These are phyloP conservation scores for Troides oblongomaculatus DNA, from an alignment of 2,888 invertebrate genomes.

Conservation along the genomic window DNA sequence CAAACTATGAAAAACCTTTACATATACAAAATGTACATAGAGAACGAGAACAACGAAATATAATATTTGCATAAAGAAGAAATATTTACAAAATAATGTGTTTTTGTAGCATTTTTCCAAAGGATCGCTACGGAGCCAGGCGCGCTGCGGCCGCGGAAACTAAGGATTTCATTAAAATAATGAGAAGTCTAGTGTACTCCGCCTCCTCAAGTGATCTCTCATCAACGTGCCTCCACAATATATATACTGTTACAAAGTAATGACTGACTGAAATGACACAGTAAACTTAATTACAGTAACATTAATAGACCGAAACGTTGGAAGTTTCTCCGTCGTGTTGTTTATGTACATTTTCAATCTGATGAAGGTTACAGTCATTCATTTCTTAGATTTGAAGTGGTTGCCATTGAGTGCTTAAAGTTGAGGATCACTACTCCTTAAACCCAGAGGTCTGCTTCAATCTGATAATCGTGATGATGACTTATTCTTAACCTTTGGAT, in stretches of 20 bases:
- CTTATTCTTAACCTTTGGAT: too few relatives aligned
- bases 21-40: too few relatives aligned
- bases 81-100: slow-evolving; percentile 12
- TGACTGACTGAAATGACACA: not conserved
- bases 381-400: too few relatives aligned
- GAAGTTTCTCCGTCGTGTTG: too few relatives aligned
- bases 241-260: not conserved
- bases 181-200: slow-evolving; percentile 41
- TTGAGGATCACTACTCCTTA: too few relatives aligned
- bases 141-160: slow-evolving; percentile 8
- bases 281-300: not conserved
- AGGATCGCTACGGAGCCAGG: slow-evolving; percentile 4
- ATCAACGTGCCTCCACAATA: not conserved
- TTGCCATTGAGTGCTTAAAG: too few relatives aligned
- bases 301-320: too few relatives aligned
- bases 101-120: slow-evolving; percentile 3
- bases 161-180: slow-evolving; percentile 48
- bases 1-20: too few relatives aligned
- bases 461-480: too few relatives aligned
- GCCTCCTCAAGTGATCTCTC: slow-evolving; percentile 28
- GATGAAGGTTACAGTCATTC: too few relatives aligned
- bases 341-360: too few relatives aligned
- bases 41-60: not conserved
- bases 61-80: not conserved
- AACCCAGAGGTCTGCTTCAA: too few relatives aligned